phyloP scores from a whole-genome alignment of 2,888 invertebrate genomes.

The Sthenelais limicola region DNA sequence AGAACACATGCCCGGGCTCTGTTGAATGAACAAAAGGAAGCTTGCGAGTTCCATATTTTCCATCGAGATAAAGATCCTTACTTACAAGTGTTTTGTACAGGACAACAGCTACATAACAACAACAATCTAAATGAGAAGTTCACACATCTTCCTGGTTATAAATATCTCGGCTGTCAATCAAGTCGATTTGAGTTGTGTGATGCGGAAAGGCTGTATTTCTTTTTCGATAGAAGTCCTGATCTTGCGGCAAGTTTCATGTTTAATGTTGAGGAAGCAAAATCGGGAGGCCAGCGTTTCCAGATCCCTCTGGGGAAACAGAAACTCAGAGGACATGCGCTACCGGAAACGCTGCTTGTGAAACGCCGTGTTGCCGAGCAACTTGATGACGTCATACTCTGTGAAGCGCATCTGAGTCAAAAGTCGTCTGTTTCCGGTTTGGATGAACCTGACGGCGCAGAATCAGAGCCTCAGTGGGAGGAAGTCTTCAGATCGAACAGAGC shows the following conservation, averaged over 20 bases:
- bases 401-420: conserved; percentile 9
- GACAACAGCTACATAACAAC: not conserved
- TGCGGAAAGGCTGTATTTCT: conserved; percentile 28
- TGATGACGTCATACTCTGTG: conserved; percentile 26
- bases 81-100: conserved; percentile 17
- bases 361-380: conserved; percentile 26
- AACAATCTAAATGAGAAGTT: conserved; percentile 19
- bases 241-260: conserved; percentile 29
- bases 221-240: conserved; percentile 20
- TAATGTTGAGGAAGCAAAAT: conserved; percentile 13
- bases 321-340: not conserved
- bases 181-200: conserved; percentile 29
- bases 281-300: conserved; percentile 36
- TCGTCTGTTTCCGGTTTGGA: not conserved
- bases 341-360: conserved; percentile 11
- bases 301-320: conserved; percentile 12
- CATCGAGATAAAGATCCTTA: conserved; percentile 30
- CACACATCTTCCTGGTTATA: not conserved
- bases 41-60: conserved; percentile 33
- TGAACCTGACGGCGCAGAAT: conserved; percentile 6
- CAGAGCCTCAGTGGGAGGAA: conserved; percentile 19
- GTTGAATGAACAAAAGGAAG: conserved; percentile 15
- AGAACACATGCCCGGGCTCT: conserved; percentile 21
- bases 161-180: conserved; percentile 29
- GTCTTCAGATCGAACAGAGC: conserved; percentile 15